Percentiles rank a stretch among this genome's conserved stretches.
These are phyloP conservation scores for Mizuhopecten yessoensis DNA, from an alignment of 1,140 invertebrate genomes.

Conservation along the genomic window DNA sequence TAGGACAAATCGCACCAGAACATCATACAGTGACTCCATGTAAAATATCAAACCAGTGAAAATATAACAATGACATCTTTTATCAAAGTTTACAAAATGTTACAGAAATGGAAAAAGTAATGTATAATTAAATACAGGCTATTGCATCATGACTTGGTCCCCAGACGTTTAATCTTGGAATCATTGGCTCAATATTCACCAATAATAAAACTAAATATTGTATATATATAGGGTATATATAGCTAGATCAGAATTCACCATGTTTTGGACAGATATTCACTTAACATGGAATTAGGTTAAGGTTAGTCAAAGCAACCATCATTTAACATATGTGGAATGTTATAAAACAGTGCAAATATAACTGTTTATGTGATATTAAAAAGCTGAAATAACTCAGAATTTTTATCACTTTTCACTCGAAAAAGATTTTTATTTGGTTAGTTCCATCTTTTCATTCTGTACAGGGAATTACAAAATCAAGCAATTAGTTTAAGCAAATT, in stretches of 20 bases:
- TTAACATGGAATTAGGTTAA: too few relatives aligned
- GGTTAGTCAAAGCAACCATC: not conserved
- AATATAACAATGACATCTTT: constrained; percentile 8
- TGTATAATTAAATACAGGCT: not conserved
- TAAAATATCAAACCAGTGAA: constrained; percentile 39
- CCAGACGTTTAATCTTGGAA: not conserved
- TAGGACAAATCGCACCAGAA: not conserved
- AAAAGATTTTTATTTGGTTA: not conserved
- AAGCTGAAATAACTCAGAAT: not conserved
- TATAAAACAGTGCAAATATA: not conserved
- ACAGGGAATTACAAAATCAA: not conserved
- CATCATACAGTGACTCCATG: not conserved
- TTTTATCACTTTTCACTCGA: not conserved
- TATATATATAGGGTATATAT: constrained; percentile 19
- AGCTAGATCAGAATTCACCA: not conserved
- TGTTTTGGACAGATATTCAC: too few relatives aligned
- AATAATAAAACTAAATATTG: not conserved
- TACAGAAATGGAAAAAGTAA: not conserved
- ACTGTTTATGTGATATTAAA: not conserved
- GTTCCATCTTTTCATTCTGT: not conserved
- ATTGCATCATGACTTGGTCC: not conserved
- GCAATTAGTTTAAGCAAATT: not conserved
- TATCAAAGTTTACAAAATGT: constrained; percentile 7
- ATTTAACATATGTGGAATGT: constrained; percentile 1
- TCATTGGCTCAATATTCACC: not conserved